Percentiles rank a stretch among this genome's conserved stretches.
These are phyloP conservation scores for Heterodera schachtii DNA, from an alignment of 1,140 invertebrate species.

Conservation along the genomic window DNA sequence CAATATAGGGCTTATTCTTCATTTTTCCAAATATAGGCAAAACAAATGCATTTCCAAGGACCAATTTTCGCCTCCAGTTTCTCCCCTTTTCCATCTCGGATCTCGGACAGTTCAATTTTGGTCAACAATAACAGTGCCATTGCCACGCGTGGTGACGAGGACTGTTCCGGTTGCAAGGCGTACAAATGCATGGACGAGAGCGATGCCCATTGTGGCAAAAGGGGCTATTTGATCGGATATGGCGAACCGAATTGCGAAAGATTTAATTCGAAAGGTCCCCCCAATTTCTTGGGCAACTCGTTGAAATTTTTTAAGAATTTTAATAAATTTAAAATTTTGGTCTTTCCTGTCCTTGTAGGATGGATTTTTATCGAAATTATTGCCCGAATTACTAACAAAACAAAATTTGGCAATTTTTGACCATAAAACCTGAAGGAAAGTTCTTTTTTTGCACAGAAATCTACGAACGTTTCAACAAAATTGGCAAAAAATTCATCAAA, in stretches of 20 bases:
- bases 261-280: constrained; percentile 1
- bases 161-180: constrained; percentile 22
- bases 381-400: not conserved
- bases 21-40: too few relatives aligned
- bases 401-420: not conserved
- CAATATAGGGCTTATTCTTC: too few relatives aligned
- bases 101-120: too few relatives aligned
- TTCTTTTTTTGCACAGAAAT: constrained; percentile 18
- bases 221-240: constrained; percentile 24
- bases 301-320: too few relatives aligned
- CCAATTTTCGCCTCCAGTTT: too few relatives aligned
- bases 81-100: too few relatives aligned
- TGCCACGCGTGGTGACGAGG: not conserved
- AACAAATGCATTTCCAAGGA: too few relatives aligned
- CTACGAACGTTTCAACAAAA: constrained; percentile 12
- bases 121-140: too few relatives aligned
- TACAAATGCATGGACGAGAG: constrained; percentile 22
- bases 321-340: too few relatives aligned
- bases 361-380: not conserved
- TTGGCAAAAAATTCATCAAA: constrained; percentile 24
- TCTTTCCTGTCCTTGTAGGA: too few relatives aligned
- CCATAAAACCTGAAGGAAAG: too few relatives aligned
- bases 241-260: constrained; percentile 19
- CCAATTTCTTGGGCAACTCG: too few relatives aligned
- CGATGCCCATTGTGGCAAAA: constrained; percentile 16